Evolutionary conservation across 30 jellyfish, hydroid and myxozoan genomes (phyloP), one percentile per base, ranked within the genome.

Genomic region (Nemopilema nomurai): DNA sequence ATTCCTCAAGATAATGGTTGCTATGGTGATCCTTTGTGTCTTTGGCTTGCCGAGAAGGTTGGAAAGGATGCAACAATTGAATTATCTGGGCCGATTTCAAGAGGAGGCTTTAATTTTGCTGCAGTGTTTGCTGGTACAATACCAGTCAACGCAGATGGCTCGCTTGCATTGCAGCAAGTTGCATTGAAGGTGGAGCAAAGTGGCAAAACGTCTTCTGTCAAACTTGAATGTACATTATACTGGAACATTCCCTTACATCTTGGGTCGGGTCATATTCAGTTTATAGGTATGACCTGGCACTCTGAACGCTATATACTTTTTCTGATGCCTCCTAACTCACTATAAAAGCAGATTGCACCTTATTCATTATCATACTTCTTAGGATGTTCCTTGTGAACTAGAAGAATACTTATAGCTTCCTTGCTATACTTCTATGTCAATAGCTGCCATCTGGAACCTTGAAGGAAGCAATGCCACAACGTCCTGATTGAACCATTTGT

Each of bases 1-100:
- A 69, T 81, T 17, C 90, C 90, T 28, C 82, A 81, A 68, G 90
- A 81, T 27, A 72, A 76, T 52, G 86, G 86, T 24, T 81, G 90
- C 50, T 16, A 18, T 17, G 90, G 90, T 4, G 90, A 81, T 26
- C 27, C 90, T 1, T 27, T 81, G 29, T 81, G 90, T 28, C 29
- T 62, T 50, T 81, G 79, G 82, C 79, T 81, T 24, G 83, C 77
- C 0, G 90, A 81, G 28, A 81, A 65, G 13, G 79, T 79, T 0
- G 89, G 89, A 3, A 25, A 65, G 28, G 89, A 79, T 79, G 89
- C 89, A 29, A 79, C 89, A 4, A 79, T 79, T 0, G 79, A 65
- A 27, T 57, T 79, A 23, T 28, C 18, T 25, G 89, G 89, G 30
- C 27, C 67, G 20, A 79, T 79, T 13, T 66, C 70, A 62, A 63